Evolutionary conservation across 2,113 vertebrate genomes (phyloP).

Genomic region (Callithrix jacchus): DNA sequence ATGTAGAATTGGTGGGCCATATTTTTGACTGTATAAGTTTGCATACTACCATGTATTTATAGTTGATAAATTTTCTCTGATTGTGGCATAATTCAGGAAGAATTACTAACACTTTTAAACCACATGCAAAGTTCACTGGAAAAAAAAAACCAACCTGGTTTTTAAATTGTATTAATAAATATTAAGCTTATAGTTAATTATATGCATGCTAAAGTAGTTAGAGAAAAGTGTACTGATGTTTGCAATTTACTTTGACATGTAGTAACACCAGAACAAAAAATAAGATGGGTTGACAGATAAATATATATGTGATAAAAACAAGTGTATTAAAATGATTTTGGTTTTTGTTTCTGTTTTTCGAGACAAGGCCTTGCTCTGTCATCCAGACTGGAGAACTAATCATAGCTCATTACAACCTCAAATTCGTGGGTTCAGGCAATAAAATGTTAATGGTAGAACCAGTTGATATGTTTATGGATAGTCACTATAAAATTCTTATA

Average conservation of each 20-base stretch:
- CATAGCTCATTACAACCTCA: no score
- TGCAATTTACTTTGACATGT: constrained; percentile 35
- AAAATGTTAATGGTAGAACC: constrained; percentile 38
- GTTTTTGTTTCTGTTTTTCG: no score
- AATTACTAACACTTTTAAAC: constrained; percentile 35
- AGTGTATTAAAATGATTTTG: background rate
- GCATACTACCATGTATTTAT: background rate
- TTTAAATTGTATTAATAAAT: constrained; percentile 20
- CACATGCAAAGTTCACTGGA: background rate
- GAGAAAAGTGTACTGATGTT: background rate
- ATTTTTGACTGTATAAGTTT: constrained; percentile 10
- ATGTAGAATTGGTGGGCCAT: background rate
- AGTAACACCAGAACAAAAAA: background rate
- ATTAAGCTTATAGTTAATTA: constrained; percentile 28
- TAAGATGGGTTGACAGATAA: background rate
- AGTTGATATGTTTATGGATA: background rate
- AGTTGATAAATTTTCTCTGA: background rate
- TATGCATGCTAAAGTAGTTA: background rate
- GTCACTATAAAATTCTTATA: constrained; percentile 37
- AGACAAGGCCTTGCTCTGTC: no score
- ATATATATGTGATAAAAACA: background rate
- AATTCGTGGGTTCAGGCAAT: background rate
- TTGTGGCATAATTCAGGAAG: constrained; percentile 29
- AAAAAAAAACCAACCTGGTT: background rate
- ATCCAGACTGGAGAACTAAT: no score